A percentile compares a stretch with the other conserved stretches of the same genome.
These are phyloP conservation scores for Drosophila aldrichi DNA, from an alignment of 2,888 invertebrate genomes.

Conservation along the genomic window DNA sequence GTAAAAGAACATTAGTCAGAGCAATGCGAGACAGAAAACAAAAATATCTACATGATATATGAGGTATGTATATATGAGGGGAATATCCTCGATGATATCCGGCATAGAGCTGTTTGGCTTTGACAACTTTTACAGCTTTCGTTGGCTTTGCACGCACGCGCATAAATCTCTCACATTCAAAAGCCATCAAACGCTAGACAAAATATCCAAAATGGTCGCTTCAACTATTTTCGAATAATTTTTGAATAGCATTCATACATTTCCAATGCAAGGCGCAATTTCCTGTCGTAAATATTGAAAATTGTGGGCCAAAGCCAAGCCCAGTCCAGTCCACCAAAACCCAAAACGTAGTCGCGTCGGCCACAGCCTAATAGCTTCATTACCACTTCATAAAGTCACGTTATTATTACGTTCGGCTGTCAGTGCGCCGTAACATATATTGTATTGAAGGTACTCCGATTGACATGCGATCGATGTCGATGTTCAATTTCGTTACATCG, in stretches of 20 bases:
- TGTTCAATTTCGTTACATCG: slow-evolving; percentile 39
- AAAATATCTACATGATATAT: background rate
- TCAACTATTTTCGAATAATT: slow-evolving; percentile 42
- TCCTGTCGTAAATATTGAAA: slow-evolving; percentile 83
- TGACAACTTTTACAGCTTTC: slow-evolving; percentile 28
- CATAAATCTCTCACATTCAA: slow-evolving; percentile 78
- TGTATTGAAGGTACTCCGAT: slow-evolving; percentile 28
- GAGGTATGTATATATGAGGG: background rate
- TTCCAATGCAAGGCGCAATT: slow-evolving; percentile 78
- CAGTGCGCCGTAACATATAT: slow-evolving; percentile 21
- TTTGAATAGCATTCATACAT: slow-evolving; percentile 24
- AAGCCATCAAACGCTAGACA: slow-evolving; percentile 56
- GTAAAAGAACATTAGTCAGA: slow-evolving; percentile 16
- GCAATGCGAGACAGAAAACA: background rate
- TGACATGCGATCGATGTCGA: slow-evolving; percentile 49
- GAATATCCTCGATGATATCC: slow-evolving; percentile 7
- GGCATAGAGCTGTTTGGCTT: slow-evolving; percentile 5
- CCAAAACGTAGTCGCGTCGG: slow-evolving; percentile 5
- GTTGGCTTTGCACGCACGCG: slow-evolving; percentile 55
- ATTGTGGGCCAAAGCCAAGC: slow-evolving; percentile 72
- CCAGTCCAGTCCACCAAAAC: background rate
- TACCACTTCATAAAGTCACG: slow-evolving; percentile 84
- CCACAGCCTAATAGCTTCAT: slow-evolving; percentile 78
- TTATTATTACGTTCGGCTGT: slow-evolving; percentile 76
- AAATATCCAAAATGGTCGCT: slow-evolving; percentile 48